Base-by-base conservation (phyloP, 2,888 invertebrate genomes). In the Baronia brevicornis region DNA sequence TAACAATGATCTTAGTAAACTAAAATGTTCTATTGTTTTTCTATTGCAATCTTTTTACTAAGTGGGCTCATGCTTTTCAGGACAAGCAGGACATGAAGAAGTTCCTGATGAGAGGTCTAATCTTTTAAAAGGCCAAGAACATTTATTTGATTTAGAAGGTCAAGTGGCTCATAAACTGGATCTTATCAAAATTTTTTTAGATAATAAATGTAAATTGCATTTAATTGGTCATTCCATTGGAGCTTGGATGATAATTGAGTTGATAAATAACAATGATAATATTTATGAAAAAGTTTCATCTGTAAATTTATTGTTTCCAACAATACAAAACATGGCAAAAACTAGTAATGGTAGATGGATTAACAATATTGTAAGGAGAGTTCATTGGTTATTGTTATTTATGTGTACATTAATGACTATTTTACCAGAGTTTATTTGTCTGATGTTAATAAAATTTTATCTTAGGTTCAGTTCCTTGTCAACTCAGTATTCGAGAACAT, bases 191-290 rank as follows among this genome's bases (percentile, higher is more conserved):
- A 87, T 89, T 46, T 89, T 89, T 59, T 84, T 96, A 42, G 92
- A 94, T 32, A 68, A 84, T 41, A 84, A 89, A 54, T 88, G 90
- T n/a, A 90, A 87, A 60, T 65, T 97, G 20, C 91, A 95, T 66
- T 72, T 97, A 19, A 87, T 97, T 47, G 96, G 94, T 1, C 97
- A 97, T 84, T 97, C 97, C 0, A 94, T 97, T 55, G 97, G 97
- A 2, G 88, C 91, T 30, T 95, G 95, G 88, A 89, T 96, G 55
- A 86, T 90, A 40, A 60, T 95, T 34, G 90, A 95, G 58, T 61
- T 95, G 49, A 62, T 96, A 13, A 86, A 90, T 44, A 73, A 89
- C 41, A 49, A 75, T 41, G 74, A 86, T 3, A 60, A 74, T 14
- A 68, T 92, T 51, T 65, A 84, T 50, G 52, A 73, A 13, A 85